Base-by-base conservation (phyloP, 2,113 vertebrate species). In the Helogale parvula region DNA sequence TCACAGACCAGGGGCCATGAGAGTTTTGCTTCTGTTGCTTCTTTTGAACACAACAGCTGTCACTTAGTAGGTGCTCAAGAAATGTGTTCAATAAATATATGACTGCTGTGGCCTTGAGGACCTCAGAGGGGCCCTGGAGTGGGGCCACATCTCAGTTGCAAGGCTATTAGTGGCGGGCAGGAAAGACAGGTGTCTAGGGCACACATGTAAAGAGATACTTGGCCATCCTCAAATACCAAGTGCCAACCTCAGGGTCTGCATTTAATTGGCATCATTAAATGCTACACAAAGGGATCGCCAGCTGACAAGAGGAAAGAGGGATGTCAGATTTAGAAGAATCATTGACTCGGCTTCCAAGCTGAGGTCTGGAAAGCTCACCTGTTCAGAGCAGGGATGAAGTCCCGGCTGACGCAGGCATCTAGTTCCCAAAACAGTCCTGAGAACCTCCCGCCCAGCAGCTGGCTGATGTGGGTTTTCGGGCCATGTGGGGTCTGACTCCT, bases 401-500 rank as follows among this genome's bases (percentile, higher is more conserved):
- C 83, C 38, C 38, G 41, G 35, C 9, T 13, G 31, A 69, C 7
- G 3, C 10, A 45, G 60, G 69, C 52, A 50, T 19, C 69, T 71
- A 71, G 60, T 21, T 96, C 93, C 41, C 52, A 19, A 92, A 94
- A 71, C 65, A 94, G 77, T n/a, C 52, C 19, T 0, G 25, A 57
- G 52, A 68, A 72, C 29, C 25, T 23, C 41, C 68, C 17, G 2
- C 3, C 2, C 15, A 54, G 84, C 77, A 41, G 84, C 21, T 69
- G 71, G 65, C 63, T 14, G 69, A 19, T 52, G 87, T 25, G 11
- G 50, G 14, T 74, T 91, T 88, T 84, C 57, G 25, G 10, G 35
- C 21, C 1, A 3, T 2, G 1, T 3, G 16, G 19, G 16, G 76
- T 15, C 77, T 79, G 19, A 33, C 29, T 77, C 54, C 31, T 60